Conservation (phyloP, 2,113 vertebrate species). For the Anarhynchus alexandrinus region DNA sequence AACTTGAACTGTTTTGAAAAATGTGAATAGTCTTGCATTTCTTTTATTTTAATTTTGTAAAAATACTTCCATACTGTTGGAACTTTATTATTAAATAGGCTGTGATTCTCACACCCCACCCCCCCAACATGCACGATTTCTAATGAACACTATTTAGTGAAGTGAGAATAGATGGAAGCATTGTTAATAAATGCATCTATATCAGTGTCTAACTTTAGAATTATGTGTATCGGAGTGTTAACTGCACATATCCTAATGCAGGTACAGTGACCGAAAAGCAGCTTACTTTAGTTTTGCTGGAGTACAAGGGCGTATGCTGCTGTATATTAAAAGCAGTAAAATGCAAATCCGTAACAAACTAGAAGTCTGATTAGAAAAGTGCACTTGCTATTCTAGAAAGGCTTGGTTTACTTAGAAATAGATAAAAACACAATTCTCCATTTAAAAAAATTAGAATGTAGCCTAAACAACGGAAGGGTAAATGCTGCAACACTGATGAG, state of each 20-base stretch:
- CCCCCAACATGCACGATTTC: neutral
- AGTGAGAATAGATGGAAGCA: constrained; percentile 6
- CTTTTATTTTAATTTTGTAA: constrained; percentile 34
- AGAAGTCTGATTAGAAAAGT: constrained; percentile 48
- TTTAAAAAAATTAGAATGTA: neutral
- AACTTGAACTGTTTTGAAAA: constrained; percentile 66
- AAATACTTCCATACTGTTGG: constrained; percentile 27
- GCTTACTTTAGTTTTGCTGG: neutral
- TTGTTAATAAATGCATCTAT: constrained; percentile 28
- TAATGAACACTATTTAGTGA: neutral
- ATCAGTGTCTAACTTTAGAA: constrained; percentile 4
- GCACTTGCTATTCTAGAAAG: constrained; percentile 56
- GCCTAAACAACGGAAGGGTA: constrained; percentile 31
- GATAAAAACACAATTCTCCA: neutral
- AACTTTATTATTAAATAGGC: neutral
- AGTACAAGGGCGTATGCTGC: neutral
- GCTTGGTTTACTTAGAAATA: constrained; percentile 31
- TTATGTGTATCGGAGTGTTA: neutral
- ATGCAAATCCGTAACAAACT: neutral
- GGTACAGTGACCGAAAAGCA: neutral
- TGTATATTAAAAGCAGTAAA: constrained; percentile 14
- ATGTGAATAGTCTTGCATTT: constrained; percentile 50
- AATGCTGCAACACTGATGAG: neutral
- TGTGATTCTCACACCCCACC: neutral
- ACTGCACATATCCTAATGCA: neutral